These are phyloP conservation scores for Athene noctua DNA, from an alignment of 2,113 vertebrate species.

Conservation along the genomic window DNA sequence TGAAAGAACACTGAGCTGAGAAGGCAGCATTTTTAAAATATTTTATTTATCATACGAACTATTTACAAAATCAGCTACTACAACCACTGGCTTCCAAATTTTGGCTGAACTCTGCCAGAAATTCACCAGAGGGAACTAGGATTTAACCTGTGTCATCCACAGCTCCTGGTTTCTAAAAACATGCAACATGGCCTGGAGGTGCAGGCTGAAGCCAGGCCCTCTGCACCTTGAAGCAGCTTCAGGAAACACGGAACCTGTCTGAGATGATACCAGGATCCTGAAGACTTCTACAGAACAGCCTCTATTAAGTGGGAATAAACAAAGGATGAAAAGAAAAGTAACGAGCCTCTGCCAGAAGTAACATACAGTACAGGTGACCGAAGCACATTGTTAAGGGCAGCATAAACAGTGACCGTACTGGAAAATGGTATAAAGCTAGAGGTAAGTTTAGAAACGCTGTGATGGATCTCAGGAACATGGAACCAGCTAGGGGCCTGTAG, in stretches of 20 bases:
- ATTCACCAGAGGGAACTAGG: conserved; percentile 21
- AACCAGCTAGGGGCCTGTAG: not conserved
- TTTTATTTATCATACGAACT: conserved; percentile 80
- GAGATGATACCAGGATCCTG: not conserved
- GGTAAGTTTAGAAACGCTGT: not conserved
- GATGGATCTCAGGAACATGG: not conserved
- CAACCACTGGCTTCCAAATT: conserved; percentile 52
- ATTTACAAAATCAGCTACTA: conserved; percentile 75
- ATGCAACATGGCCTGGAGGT: not conserved
- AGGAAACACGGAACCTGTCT: not conserved
- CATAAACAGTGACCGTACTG: not conserved
- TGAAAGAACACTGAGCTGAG: not conserved
- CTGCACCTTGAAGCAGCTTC: conserved; percentile 6
- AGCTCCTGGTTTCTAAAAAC: conserved; percentile 56
- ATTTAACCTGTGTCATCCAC: conserved; percentile 38
- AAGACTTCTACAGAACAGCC: conserved; percentile 21
- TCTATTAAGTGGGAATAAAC: conserved; percentile 53
- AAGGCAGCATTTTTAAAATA: conserved; percentile 60
- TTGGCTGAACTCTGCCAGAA: conserved; percentile 52
- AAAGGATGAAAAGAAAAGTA: conserved; percentile 57
- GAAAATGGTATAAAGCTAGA: conserved; percentile 37
- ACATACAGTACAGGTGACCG: not conserved
- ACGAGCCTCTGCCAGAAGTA: conserved; percentile 25
- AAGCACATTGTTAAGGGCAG: conserved; percentile 23
- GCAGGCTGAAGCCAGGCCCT: not conserved